Percentiles rank a stretch among this genome's conserved stretches.
These are phyloP conservation scores for Lota lota DNA, from an alignment of 2,113 vertebrate genomes.

Conservation along the genomic window DNA sequence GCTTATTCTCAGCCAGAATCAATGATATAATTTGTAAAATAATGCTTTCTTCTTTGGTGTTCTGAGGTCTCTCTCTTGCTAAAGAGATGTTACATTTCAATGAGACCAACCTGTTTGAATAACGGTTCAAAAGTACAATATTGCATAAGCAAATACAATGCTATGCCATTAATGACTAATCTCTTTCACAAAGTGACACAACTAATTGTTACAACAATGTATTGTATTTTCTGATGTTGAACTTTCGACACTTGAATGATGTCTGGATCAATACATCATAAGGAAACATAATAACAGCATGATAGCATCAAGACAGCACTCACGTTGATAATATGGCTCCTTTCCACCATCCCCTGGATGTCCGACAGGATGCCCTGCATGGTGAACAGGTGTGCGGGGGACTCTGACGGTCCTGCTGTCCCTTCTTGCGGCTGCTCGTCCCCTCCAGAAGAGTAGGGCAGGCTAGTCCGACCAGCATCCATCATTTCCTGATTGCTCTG, in stretches of 20 bases:
- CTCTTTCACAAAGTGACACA: too few relatives aligned
- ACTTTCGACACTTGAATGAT: background rate
- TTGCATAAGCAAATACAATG: too few relatives aligned
- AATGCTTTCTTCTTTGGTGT: too few relatives aligned
- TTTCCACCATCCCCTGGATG: slow-evolving; percentile 50
- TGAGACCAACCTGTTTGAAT: too few relatives aligned
- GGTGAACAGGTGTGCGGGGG: slow-evolving; percentile 11
- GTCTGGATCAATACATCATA: background rate
- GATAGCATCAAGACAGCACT: slow-evolving; percentile 35
- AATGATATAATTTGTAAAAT: too few relatives aligned
- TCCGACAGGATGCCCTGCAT: slow-evolving; percentile 54
- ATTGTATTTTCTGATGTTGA: background rate
- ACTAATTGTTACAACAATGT: background rate
- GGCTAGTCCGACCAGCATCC: slow-evolving; percentile 22
- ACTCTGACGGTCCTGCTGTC: slow-evolving; percentile 4
- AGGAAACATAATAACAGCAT: background rate
- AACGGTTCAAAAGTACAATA: too few relatives aligned
- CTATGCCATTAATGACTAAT: too few relatives aligned
- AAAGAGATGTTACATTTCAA: too few relatives aligned
- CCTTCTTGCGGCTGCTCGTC: background rate
- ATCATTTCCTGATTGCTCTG: slow-evolving; percentile 31
- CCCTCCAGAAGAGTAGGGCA: background rate
- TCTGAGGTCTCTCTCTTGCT: too few relatives aligned
- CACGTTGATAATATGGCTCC: slow-evolving; percentile 56
- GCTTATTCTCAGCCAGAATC: too few relatives aligned